Percentiles rank a stretch among this genome's conserved stretches.
Conservation (phyloP, 2,113 vertebrate genomes). For the Phylloscopus trochilus region DNA sequence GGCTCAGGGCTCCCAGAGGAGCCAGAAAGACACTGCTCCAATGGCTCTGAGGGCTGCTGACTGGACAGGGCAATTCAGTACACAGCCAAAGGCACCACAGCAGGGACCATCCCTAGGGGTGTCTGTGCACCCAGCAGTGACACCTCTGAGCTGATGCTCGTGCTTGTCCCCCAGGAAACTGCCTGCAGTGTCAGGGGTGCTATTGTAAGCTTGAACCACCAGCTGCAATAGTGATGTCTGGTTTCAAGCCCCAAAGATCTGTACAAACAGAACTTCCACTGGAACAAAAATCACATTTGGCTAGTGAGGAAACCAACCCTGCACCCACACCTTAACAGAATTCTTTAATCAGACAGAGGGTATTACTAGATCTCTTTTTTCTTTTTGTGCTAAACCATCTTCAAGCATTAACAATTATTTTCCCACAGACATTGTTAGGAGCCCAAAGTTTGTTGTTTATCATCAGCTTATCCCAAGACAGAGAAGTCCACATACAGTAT, state of each 20-base stretch:
- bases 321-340: background rate
- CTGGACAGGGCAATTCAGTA: background rate
- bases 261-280: background rate
- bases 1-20: background rate
- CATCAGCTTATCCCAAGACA: background rate
- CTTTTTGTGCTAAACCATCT: background rate
- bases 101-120: background rate
- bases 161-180: background rate
- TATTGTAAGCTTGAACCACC: background rate
- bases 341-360: background rate
- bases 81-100: background rate
- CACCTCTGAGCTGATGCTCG: background rate
- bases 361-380: background rate
- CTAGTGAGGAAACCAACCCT: background rate
- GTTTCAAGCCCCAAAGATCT: background rate
- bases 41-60: background rate
- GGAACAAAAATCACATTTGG: background rate
- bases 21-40: background rate
- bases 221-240: background rate
- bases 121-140: background rate
- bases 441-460: background rate
- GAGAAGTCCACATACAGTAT: background rate
- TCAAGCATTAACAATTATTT: background rate
- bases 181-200: background rate
- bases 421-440: background rate